These are phyloP conservation scores for Macrosteles quadrilineatus DNA, from an alignment of 1,140 invertebrate species.

Conservation along the genomic window DNA sequence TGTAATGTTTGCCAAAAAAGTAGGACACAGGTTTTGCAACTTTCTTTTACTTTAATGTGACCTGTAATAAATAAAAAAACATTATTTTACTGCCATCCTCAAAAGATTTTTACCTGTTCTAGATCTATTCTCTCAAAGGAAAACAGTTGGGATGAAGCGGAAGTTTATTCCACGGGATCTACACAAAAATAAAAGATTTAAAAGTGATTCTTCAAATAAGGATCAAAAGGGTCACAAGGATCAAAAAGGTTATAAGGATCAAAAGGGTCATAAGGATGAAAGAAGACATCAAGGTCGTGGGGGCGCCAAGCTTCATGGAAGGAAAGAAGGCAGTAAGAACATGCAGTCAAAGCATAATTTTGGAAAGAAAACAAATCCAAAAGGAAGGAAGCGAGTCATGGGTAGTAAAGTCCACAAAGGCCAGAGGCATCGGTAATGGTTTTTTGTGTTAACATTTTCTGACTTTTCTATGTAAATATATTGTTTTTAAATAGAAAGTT, in stretches of 20 bases:
- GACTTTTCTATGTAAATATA: too few species aligned
- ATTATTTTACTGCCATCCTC: too few species aligned
- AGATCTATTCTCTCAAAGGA: neutral
- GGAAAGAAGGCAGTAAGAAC: neutral
- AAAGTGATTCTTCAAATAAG: neutral
- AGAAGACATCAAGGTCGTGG: too few species aligned
- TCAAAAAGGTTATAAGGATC: neutral
- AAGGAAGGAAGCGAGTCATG: neutral
- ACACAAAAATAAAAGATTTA: neutral
- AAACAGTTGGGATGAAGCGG: neutral
- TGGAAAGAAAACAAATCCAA: neutral
- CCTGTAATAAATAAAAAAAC: too few species aligned
- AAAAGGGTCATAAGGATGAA: too few species aligned
- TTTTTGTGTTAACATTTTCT: too few species aligned
- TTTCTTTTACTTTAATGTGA: too few species aligned
- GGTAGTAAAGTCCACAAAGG: conserved; percentile 16
- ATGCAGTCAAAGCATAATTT: neutral
- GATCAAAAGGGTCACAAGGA: neutral
- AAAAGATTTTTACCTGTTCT: too few species aligned
- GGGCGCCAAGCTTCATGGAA: neutral
- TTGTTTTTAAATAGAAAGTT: too few species aligned
- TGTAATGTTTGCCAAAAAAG: too few species aligned
- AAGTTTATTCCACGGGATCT: neutral
- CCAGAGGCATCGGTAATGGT: conserved; percentile 3
- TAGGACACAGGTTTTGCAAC: too few species aligned